Conservation (phyloP, 1,140 invertebrate genomes). For the Bradynema listronoti region DNA sequence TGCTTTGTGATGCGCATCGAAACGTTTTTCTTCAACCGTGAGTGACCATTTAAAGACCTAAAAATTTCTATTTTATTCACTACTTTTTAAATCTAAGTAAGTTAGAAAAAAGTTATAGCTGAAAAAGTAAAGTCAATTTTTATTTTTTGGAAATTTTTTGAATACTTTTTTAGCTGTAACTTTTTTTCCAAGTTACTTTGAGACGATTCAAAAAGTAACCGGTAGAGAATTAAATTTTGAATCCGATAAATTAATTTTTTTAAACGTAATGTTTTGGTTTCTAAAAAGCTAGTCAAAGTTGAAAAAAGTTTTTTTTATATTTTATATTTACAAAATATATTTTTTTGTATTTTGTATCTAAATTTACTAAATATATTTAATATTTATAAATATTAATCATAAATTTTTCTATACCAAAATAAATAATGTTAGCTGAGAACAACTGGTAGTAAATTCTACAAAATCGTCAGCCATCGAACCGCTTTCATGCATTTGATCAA, state of each 20-base stretch:
- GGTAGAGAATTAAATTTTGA: too few species aligned
- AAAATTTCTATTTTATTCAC: conserved; percentile 5
- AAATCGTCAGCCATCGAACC: conserved; percentile 45
- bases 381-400: background rate
- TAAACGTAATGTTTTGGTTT: too few species aligned
- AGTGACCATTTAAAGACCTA: conserved; percentile 28
- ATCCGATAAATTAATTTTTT: too few species aligned
- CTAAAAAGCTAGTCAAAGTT: too few species aligned
- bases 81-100: too few species aligned
- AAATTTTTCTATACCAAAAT: conserved; percentile 21
- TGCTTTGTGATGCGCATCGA: conserved; percentile 57
- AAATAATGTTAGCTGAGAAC: conserved; percentile 44
- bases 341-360: background rate
- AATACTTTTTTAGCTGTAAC: too few species aligned
- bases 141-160: background rate
- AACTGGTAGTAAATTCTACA: conserved; percentile 31
- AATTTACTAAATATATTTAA: background rate
- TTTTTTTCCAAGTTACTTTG: too few species aligned
- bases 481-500: conserved; percentile 42
- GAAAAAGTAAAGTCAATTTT: background rate
- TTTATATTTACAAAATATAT: background rate
- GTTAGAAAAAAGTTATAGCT: conserved; percentile 3
- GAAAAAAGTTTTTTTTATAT: too few species aligned
- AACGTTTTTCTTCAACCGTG: conserved; percentile 28
- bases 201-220: too few species aligned